phyloP scores from a whole-genome alignment of 2,888 invertebrate genomes.

The Dynastes tityus region DNA sequence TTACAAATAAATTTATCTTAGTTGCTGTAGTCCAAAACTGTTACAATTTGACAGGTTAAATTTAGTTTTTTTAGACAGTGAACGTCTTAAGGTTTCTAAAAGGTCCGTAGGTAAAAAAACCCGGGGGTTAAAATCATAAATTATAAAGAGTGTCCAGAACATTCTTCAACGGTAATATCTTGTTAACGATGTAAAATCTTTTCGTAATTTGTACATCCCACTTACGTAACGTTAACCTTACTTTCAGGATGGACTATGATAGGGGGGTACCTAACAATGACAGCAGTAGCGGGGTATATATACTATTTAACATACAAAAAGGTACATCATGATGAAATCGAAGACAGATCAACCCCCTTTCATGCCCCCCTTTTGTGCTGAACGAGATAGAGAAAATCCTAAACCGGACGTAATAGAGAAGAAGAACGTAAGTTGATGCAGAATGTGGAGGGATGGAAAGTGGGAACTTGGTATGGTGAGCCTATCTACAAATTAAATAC shows the following conservation, averaged over 20 bases:
- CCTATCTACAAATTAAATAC: constrained; percentile 83
- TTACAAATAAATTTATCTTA: too few relatives aligned
- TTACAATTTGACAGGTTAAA: too few relatives aligned
- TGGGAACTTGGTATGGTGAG: constrained; percentile 91
- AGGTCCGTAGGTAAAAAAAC: too few relatives aligned
- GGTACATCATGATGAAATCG: constrained; percentile 76
- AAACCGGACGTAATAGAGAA: constrained; percentile 85
- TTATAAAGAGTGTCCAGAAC: constrained; percentile 81
- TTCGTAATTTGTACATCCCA: neutral
- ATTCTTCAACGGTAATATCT: constrained; percentile 77
- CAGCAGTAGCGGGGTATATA: constrained; percentile 74
- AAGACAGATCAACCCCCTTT: constrained; percentile 88
- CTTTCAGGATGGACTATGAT: constrained; percentile 77
- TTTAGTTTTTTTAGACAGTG: too few relatives aligned
- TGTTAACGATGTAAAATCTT: constrained; percentile 17
- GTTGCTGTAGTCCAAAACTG: too few relatives aligned
- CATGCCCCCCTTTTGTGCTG: too few relatives aligned
- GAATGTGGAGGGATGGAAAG: constrained; percentile 92
- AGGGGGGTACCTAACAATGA: constrained; percentile 75
- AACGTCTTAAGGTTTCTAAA: too few relatives aligned
- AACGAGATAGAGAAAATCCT: constrained; percentile 89
- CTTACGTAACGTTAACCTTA: constrained; percentile 56
- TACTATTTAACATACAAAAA: constrained; percentile 74
- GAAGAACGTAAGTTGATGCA: constrained; percentile 91
- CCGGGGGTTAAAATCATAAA: constrained; percentile 91